Conservation (phyloP, 2,888 invertebrate species). For the Orchesella flavescens region DNA sequence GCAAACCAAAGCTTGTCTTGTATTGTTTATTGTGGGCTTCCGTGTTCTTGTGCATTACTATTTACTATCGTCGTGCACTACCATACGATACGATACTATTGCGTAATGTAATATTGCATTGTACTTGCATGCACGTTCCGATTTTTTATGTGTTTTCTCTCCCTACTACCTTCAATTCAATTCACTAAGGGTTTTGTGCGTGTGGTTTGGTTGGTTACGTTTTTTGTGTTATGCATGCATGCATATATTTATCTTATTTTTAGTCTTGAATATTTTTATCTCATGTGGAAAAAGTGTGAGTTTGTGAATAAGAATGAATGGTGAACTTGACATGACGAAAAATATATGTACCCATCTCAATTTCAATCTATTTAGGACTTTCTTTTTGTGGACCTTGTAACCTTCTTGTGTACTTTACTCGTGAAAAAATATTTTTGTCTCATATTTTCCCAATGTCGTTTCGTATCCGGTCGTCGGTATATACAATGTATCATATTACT, state of each 20-base stretch:
- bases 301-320: not conserved
- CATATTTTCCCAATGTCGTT: too few relatives aligned
- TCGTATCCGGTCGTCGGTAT: too few relatives aligned
- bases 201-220: too few relatives aligned
- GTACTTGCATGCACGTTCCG: constrained; percentile 1
- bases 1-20: too few relatives aligned
- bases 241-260: too few relatives aligned
- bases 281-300: too few relatives aligned
- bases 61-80: not conserved
- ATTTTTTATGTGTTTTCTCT: constrained; percentile 9
- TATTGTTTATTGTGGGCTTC: not conserved
- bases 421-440: too few relatives aligned
- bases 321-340: constrained; percentile 44
- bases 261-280: not conserved
- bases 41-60: not conserved
- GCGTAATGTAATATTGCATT: not conserved
- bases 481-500: not conserved
- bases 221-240: constrained; percentile 19
- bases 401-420: too few relatives aligned
- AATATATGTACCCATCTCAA: not conserved
- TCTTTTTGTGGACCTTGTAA: constrained; percentile 27
- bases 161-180: too few relatives aligned
- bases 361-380: constrained; percentile 7
- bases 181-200: too few relatives aligned
- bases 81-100: not conserved